These are phyloP conservation scores for Probaryconus sp. DNA, from an alignment of 1,140 invertebrate species.

Conservation along the genomic window DNA sequence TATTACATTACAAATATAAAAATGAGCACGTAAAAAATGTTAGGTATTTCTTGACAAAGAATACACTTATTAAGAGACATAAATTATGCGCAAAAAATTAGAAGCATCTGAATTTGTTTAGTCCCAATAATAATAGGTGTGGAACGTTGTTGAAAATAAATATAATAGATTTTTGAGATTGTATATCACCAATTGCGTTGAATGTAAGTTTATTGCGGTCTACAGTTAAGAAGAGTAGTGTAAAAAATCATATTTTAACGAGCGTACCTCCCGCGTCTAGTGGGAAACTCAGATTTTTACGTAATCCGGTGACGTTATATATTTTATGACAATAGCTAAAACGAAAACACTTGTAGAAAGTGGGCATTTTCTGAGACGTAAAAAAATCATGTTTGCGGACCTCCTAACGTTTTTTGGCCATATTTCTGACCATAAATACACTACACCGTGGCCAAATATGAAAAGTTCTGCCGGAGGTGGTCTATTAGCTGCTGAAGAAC, in stretches of 20 bases:
- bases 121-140: constrained; percentile 1
- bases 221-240: constrained; percentile 41
- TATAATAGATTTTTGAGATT: constrained; percentile 61
- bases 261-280: constrained; percentile 33
- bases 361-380: constrained; percentile 27
- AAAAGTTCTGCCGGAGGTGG: constrained; percentile 61
- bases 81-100: no score
- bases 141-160: constrained; percentile 15
- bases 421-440: constrained; percentile 75
- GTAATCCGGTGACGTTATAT: constrained; percentile 48
- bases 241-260: constrained; percentile 63
- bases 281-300: constrained; percentile 56
- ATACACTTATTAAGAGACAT: no score
- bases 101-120: not conserved
- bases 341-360: constrained; percentile 53
- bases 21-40: no score
- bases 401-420: constrained; percentile 74
- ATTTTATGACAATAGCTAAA: constrained; percentile 53
- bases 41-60: no score
- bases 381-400: constrained; percentile 66
- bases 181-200: constrained; percentile 41
- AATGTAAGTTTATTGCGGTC: constrained; percentile 66
- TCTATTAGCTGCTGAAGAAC: constrained; percentile 41
- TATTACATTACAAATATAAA: no score
- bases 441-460: constrained; percentile 72